Conservation (phyloP, 2,113 vertebrate genomes). For the Cyrtonyx montezumae region DNA sequence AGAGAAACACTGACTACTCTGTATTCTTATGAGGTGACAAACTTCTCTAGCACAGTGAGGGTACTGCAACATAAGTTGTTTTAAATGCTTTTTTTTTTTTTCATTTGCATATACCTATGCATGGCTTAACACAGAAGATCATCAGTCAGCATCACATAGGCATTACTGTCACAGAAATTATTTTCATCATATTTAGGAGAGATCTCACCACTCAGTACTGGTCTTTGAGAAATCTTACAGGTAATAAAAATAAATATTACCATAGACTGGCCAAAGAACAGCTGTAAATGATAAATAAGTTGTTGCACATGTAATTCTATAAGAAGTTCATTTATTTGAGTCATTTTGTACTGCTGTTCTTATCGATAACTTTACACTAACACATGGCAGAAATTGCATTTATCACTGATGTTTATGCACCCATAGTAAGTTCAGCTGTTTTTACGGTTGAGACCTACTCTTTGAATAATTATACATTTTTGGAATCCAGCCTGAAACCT, state of each 20-base stretch:
- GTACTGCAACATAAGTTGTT: background rate
- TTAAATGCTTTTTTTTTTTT: background rate
- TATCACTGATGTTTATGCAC: background rate
- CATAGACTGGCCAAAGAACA: background rate
- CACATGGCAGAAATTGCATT: background rate
- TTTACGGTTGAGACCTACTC: background rate
- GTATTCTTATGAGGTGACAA: background rate
- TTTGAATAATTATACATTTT: background rate
- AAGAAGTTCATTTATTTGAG: background rate
- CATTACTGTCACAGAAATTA: background rate
- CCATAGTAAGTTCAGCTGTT: background rate
- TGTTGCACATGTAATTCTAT: background rate
- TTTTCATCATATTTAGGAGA: background rate
- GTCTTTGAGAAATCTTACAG: background rate
- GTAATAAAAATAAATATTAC: background rate
- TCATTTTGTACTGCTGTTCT: background rate
- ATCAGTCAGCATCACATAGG: background rate
- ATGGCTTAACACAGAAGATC: background rate
- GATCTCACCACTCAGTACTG: background rate
- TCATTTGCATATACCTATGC: background rate
- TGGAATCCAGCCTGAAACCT: conserved; percentile 10
- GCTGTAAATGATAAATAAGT: background rate
- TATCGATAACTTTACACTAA: background rate
- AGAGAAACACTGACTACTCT: background rate
- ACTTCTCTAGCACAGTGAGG: background rate